phyloP scores from a whole-genome alignment of 2,888 invertebrate species.

The Unio delphinus region DNA sequence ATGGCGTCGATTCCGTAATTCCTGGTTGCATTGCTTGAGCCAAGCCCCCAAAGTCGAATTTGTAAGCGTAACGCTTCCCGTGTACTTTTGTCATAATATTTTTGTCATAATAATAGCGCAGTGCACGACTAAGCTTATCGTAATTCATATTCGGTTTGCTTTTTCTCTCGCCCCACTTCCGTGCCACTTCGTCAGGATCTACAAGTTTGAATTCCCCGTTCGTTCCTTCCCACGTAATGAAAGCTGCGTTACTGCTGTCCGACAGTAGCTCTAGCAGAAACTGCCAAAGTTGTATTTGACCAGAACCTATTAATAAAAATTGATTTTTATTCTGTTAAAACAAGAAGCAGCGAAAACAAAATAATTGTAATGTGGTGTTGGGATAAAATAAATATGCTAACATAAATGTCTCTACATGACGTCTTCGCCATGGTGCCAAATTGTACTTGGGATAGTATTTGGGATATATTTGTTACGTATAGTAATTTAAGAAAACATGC shows the following conservation, averaged over 20 bases:
- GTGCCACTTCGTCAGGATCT: slow-evolving; percentile 94
- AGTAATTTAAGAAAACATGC: no score
- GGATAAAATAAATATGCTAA: no score
- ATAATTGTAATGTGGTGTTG: not conserved
- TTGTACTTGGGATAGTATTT: no score
- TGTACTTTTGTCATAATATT: slow-evolving; percentile 99
- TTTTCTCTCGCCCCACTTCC: slow-evolving; percentile 94
- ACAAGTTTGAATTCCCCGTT: slow-evolving; percentile 96
- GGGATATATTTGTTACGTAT: no score
- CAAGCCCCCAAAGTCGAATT: slow-evolving; percentile 92
- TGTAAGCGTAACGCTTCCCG: slow-evolving; percentile 95
- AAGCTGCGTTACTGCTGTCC: slow-evolving; percentile 87
- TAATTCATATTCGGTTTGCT: slow-evolving; percentile 98
- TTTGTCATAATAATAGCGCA: slow-evolving; percentile 97
- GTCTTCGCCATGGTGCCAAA: no score
- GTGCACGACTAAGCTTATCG: slow-evolving; percentile 93
- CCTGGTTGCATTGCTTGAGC: slow-evolving; percentile 80
- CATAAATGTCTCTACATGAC: no score
- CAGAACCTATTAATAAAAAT: slow-evolving; percentile 73
- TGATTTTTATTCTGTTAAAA: not conserved
- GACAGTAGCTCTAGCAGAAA: slow-evolving; percentile 95
- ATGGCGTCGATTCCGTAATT: slow-evolving; percentile 85
- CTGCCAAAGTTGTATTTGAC: slow-evolving; percentile 99
- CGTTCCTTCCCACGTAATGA: slow-evolving; percentile 95
- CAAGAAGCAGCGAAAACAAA: not conserved